Evolutionary conservation across 2,113 vertebrate species (phyloP).

Genomic region (Gavia stellata): DNA sequence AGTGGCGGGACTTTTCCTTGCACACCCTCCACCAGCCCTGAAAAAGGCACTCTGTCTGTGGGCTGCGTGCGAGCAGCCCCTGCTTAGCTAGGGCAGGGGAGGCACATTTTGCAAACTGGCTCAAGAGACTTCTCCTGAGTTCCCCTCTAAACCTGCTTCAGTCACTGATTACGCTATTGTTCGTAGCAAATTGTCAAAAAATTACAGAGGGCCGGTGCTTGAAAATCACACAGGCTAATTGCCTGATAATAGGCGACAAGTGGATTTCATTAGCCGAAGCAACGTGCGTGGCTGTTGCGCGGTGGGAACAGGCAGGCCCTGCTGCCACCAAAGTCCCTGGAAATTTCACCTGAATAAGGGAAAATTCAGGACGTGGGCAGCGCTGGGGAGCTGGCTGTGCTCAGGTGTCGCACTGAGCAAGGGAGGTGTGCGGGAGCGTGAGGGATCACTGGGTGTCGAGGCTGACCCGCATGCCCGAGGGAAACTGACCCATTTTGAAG

Average conservation of each 20-base stretch:
- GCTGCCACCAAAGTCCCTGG: accelerated
- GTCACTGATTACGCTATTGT: background rate
- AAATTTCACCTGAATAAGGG: background rate
- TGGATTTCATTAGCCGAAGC: background rate
- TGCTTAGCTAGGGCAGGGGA: background rate
- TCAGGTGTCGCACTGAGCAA: background rate
- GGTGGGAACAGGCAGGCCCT: background rate
- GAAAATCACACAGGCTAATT: background rate
- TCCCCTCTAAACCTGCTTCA: background rate
- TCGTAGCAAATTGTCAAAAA: background rate
- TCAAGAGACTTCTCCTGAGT: background rate
- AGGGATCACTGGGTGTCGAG: accelerated
- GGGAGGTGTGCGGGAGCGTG: background rate
- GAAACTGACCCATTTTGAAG: background rate
- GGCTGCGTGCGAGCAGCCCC: accelerated
- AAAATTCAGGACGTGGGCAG: background rate
- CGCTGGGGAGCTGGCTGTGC: background rate
- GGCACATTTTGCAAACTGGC: background rate
- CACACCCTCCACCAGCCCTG: background rate
- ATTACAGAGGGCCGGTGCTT: background rate
- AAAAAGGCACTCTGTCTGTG: accelerated
- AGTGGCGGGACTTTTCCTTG: background rate
- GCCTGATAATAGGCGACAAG: background rate
- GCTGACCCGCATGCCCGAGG: background rate
- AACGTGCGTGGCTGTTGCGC: accelerated